Conservation (phyloP, 64 coral and sea anemone genomes). For the Dendronephthya gigantea region DNA sequence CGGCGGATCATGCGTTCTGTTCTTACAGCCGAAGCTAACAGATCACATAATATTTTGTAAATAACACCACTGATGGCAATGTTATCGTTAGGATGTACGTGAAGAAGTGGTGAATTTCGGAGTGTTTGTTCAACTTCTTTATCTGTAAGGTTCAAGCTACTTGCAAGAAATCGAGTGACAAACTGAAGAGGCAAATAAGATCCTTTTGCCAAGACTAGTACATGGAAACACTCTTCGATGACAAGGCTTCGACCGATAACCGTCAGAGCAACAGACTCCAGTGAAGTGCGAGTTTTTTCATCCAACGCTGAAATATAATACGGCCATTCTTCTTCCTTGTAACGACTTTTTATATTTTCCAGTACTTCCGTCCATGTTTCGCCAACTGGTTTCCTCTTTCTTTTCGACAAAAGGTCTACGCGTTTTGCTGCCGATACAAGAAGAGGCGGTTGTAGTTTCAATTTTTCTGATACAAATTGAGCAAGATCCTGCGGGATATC, state of each 20-base stretch:
- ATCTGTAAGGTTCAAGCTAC: background rate
- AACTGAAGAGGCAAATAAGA: background rate
- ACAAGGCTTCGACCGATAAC: background rate
- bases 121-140: background rate
- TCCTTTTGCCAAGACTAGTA: background rate
- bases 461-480: background rate
- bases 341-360: background rate
- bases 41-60: background rate
- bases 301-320: background rate
- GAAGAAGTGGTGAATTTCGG: background rate
- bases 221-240: background rate
- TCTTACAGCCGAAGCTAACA: background rate
- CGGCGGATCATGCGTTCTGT: background rate
- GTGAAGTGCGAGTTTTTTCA: background rate
- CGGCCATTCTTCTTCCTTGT: background rate
- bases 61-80: background rate
- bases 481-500: background rate
- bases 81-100: background rate
- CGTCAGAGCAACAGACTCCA: background rate
- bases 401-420: background rate
- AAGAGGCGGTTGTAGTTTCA: background rate
- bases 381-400: background rate
- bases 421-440: background rate
- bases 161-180: background rate
- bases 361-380: background rate